Percentiles rank a stretch among this genome's conserved stretches.
Evolutionary conservation across 2,888 invertebrate genomes (phyloP).

Genomic region (Drosophila quinaria): DNA sequence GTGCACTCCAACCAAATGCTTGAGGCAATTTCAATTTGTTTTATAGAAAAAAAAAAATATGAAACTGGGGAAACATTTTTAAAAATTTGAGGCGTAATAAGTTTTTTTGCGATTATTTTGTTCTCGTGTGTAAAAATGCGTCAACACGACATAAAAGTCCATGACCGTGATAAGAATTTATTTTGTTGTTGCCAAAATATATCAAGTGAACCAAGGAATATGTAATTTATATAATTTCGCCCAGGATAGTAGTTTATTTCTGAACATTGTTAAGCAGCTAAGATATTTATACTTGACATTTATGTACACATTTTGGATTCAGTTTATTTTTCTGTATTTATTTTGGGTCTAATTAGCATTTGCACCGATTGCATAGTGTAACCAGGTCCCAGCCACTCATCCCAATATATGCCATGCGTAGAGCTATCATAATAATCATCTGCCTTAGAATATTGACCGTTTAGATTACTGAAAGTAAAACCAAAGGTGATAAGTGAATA

Average conservation of each 20-base stretch:
- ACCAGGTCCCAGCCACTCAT: slow-evolving; percentile 57
- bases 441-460: slow-evolving; percentile 43
- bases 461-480: slow-evolving; percentile 39
- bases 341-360: slow-evolving; percentile 49
- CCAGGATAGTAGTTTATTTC: slow-evolving; percentile 2
- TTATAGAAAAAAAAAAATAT: slow-evolving; percentile 16
- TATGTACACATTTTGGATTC: background rate
- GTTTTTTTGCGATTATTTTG: slow-evolving; percentile 12
- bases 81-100: slow-evolving; percentile 14
- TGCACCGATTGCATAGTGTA: slow-evolving; percentile 46
- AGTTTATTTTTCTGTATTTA: slow-evolving; percentile 13
- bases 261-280: background rate
- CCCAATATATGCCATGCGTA: slow-evolving; percentile 54
- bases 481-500: background rate
- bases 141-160: slow-evolving; percentile 19
- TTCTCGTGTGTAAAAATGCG: background rate
- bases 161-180: background rate
- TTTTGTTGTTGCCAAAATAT: background rate
- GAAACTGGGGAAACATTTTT: slow-evolving; percentile 39
- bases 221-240: background rate
- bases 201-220: background rate
- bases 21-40: slow-evolving; percentile 47
- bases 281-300: background rate
- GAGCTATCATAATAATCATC: slow-evolving; percentile 51
- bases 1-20: slow-evolving; percentile 58